Evolutionary conservation across 2,797 vertebrate species (phyloP).

Genomic region (Furcifer pardalis): DNA sequence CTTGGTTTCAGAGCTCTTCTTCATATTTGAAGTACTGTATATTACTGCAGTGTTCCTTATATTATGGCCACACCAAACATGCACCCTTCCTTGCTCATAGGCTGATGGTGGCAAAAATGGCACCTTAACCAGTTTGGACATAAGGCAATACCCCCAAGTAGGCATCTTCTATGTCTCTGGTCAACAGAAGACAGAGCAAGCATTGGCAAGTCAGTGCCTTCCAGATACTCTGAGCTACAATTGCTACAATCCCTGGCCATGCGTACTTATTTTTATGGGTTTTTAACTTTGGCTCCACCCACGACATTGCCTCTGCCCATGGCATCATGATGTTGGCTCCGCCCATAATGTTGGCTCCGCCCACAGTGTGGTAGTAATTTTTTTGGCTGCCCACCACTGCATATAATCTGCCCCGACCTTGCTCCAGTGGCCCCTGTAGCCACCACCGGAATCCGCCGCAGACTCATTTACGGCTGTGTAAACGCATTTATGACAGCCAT

Average conservation of each 20-base stretch:
- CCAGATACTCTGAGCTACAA: not conserved
- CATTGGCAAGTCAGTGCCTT: not conserved
- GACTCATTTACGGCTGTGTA: too few relatives aligned
- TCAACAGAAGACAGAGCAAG: not conserved
- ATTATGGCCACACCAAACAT: not conserved
- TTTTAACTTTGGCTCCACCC: too few relatives aligned
- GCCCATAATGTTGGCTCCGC: too few relatives aligned
- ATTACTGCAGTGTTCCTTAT: not conserved
- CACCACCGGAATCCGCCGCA: too few relatives aligned
- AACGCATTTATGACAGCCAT: too few relatives aligned
- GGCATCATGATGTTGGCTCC: too few relatives aligned
- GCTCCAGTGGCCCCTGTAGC: too few relatives aligned
- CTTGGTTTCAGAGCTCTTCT: not conserved
- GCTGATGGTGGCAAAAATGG: not conserved
- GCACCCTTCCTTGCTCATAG: not conserved
- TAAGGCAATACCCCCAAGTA: too few relatives aligned
- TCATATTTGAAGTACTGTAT: not conserved
- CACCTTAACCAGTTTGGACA: not conserved
- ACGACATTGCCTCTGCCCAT: too few relatives aligned
- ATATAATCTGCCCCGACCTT: too few relatives aligned
- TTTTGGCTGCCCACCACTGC: too few relatives aligned
- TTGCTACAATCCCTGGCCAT: not conserved
- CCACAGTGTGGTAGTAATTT: too few relatives aligned
- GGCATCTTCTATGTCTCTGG: not conserved
- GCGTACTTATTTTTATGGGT: not conserved